Percentiles rank a stretch among this genome's conserved stretches.
Evolutionary conservation across 2,888 invertebrate genomes (phyloP).

Genomic region (Drosophila mettleri): DNA sequence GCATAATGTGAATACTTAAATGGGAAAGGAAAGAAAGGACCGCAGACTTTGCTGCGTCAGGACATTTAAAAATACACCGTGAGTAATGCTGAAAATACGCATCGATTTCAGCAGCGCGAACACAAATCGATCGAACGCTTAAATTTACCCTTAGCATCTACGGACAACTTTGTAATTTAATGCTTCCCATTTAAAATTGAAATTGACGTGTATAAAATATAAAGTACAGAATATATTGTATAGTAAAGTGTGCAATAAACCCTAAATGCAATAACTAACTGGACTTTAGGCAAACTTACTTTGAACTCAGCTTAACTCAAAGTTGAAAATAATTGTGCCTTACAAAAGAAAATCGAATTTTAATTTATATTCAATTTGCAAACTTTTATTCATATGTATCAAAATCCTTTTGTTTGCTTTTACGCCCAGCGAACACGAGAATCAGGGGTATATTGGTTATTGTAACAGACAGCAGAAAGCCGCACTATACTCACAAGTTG

Average conservation of each 20-base stretch:
- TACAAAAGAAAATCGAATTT: background rate
- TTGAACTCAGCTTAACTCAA: background rate
- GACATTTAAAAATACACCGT: constrained; percentile 23
- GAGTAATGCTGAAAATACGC: constrained; percentile 20
- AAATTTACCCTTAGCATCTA: constrained; percentile 30
- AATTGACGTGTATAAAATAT: background rate
- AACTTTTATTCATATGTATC: background rate
- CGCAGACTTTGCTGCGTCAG: background rate
- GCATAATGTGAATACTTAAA: constrained; percentile 46
- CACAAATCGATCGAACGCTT: constrained; percentile 49
- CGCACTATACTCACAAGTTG: too few relatives aligned
- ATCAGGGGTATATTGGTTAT: background rate
- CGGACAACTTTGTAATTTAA: background rate
- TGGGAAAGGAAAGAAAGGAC: background rate
- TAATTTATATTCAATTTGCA: background rate
- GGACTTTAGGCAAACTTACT: background rate
- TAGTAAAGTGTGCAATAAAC: background rate
- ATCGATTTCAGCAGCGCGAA: constrained; percentile 25
- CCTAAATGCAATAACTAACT: background rate
- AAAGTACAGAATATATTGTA: background rate
- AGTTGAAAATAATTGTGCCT: background rate
- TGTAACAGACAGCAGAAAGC: too few relatives aligned
- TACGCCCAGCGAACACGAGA: background rate
- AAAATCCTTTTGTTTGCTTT: background rate
- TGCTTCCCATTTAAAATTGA: background rate